phyloP scores from a whole-genome alignment of 2,113 vertebrate genomes.

The Chaetops frenatus region DNA sequence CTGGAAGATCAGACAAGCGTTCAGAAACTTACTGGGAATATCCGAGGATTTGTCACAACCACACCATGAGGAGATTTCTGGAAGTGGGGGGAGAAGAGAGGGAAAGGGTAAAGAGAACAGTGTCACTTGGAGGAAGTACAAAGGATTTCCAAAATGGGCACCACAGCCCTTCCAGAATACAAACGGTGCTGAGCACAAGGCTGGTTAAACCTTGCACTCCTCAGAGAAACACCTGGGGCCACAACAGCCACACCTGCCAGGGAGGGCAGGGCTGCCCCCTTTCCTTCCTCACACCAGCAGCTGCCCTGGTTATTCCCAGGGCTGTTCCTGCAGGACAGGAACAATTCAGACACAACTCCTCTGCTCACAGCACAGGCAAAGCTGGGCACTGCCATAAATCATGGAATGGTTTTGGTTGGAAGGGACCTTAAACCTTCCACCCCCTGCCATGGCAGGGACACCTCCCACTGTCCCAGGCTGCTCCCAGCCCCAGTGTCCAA shows the following conservation, averaged over 20 bases:
- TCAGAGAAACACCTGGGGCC: neutral
- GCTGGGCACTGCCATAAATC: no score
- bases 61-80: neutral
- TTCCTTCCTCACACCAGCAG: neutral
- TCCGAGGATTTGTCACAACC: neutral
- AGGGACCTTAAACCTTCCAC: neutral
- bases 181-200: no score
- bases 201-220: accelerated
- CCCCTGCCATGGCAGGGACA: neutral
- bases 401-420: neutral
- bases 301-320: neutral
- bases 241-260: neutral
- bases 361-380: accelerated
- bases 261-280: neutral
- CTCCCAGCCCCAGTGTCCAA: accelerated
- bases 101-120: neutral
- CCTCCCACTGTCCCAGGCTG: accelerated
- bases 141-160: neutral
- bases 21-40: conserved; percentile 34
- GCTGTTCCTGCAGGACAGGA: neutral
- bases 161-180: accelerated
- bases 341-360: neutral
- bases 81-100: neutral
- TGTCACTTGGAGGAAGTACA: neutral
- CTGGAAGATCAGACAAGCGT: neutral